These are phyloP conservation scores for Atlantisia rogersi DNA, from an alignment of 2,113 vertebrate genomes.

Conservation along the genomic window DNA sequence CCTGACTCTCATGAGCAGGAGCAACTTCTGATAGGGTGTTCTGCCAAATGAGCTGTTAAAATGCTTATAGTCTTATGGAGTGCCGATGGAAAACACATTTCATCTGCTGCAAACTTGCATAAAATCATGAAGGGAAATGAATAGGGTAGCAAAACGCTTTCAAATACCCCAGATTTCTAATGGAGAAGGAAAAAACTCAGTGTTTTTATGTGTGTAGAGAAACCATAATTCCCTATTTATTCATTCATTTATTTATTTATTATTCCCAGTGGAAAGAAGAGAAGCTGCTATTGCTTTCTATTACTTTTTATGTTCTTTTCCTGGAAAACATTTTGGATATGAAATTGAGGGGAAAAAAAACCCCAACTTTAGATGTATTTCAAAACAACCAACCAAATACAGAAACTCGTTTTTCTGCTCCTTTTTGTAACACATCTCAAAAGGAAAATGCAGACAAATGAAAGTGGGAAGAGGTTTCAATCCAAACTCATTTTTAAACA, in stretches of 20 bases:
- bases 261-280: neutral
- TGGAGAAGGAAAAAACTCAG: neutral
- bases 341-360: neutral
- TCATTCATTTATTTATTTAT: neutral
- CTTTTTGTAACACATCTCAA: neutral
- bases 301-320: neutral
- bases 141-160: neutral
- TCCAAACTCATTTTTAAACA: neutral
- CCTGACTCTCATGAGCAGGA: neutral
- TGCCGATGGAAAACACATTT: neutral
- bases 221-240: neutral
- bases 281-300: neutral
- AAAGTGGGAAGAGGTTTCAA: neutral
- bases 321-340: neutral
- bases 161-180: neutral
- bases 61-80: neutral
- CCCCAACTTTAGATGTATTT: neutral
- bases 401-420: constrained; percentile 21
- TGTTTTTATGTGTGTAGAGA: neutral
- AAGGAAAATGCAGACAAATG: constrained; percentile 11
- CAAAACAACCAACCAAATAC: neutral
- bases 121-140: neutral
- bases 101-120: neutral
- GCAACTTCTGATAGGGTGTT: neutral
- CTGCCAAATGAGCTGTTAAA: neutral